A percentile compares a stretch with the other conserved stretches of the same genome.
Evolutionary conservation across 2,113 vertebrate genomes (phyloP).

Genomic region (Proterorhinus semilunaris): DNA sequence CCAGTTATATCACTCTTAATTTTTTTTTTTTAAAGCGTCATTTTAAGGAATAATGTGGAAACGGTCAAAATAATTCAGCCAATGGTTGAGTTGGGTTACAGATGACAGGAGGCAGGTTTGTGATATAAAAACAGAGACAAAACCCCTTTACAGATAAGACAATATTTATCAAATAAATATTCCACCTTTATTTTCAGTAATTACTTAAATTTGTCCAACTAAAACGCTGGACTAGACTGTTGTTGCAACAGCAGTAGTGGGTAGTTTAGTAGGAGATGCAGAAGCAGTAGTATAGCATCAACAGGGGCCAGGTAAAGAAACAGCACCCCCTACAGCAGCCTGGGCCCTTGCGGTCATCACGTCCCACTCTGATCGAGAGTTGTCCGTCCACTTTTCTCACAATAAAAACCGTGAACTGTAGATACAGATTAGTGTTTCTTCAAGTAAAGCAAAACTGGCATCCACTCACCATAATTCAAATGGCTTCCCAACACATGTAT

Average conservation of each 20-base stretch:
- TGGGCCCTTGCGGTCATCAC: conserved; percentile 37
- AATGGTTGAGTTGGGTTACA: conserved; percentile 22
- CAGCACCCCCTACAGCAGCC: conserved; percentile 41
- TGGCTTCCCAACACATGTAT: conserved; percentile 26
- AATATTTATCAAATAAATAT: conserved; percentile 77
- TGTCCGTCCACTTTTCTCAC: conserved; percentile 18
- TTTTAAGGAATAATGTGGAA: conserved; percentile 52
- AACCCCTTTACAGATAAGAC: conserved; percentile 58
- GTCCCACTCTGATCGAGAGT: conserved; percentile 32
- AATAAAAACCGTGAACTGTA: conserved; percentile 25
- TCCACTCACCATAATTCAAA: conserved; percentile 46
- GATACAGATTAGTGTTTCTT: conserved; percentile 46
- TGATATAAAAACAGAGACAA: conserved; percentile 52
- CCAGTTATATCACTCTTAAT: conserved; percentile 56
- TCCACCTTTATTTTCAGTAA: conserved; percentile 63
- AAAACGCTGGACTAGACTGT: conserved; percentile 77
- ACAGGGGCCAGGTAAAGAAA: conserved; percentile 49
- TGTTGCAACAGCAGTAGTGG: conserved; percentile 77
- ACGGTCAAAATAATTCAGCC: conserved; percentile 21
- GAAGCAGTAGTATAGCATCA: conserved; percentile 76
- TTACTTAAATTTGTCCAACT: conserved; percentile 74
- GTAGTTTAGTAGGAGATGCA: conserved; percentile 74
- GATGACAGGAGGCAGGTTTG: conserved; percentile 55
- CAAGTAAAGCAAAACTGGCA: conserved; percentile 50
- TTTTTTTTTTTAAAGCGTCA: not conserved